Evolutionary conservation across 1,140 invertebrate genomes (phyloP), one percentile per base, ranked within the genome.

Genomic region (Drosophila novamexicana): DNA sequence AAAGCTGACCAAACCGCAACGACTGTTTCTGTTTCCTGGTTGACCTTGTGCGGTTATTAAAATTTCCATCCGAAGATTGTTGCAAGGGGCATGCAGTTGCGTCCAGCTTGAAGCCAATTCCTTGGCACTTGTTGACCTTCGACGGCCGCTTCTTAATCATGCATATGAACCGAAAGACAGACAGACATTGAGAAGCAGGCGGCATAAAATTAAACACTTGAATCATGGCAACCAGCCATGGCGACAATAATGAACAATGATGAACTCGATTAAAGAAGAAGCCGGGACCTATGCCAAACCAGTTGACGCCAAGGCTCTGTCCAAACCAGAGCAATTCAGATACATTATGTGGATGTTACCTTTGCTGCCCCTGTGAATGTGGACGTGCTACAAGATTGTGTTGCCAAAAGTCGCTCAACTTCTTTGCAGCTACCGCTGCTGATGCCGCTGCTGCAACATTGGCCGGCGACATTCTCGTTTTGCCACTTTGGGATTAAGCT

Each of bases 161-260:
- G 82, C 82, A 85, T 69, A 81, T 63, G 65, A 79, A 56, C 40
- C 32, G 54, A 62, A 36, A 10, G 37, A 58, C n/a, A 18, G 68
- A 42, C 29, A 32, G 57, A 22, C 32, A 10, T 42, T n/a, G 45
- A 45, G 40, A 47, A 79, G 79, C 82, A 88, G 79, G 84, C 83
- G 83, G 83, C 79, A 86, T 86, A 72, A 86, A 86, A 88, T 86
- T 86, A 86, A 86, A 88, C 83, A 86, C 79, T 86, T 79, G 76
- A 75, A 71, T 74, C 79, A 79, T 64, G 84, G 75, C 72, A 75
- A 58, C 57, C 57, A 67, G 54, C 57, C 57, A 67, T 86, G 83
- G 83, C 83, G 83, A 86, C 83, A 86, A 86, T 86, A 86, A 86
- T 86, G 83, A 86, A 86, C 83, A 86, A 85, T 89, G 83, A 86